Evolutionary conservation across 2,888 invertebrate species (phyloP).

Genomic region (Drosophila lacicola): DNA sequence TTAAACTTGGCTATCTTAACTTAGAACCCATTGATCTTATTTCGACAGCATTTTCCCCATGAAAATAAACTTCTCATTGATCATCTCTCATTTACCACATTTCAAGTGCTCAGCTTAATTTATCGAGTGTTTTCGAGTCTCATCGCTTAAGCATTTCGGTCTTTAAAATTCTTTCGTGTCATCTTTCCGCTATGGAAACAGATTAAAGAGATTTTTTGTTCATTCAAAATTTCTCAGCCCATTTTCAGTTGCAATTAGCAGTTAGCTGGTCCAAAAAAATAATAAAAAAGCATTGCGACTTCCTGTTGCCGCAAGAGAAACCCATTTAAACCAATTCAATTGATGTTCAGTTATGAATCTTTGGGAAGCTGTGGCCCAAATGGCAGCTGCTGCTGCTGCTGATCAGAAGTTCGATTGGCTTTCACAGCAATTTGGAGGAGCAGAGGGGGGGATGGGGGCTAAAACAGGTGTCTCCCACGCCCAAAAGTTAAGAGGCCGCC

Average conservation of each 20-base stretch:
- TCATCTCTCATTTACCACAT: constrained; percentile 10
- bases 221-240: constrained; percentile 12
- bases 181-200: constrained; percentile 45
- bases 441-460: not conserved
- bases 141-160: constrained; percentile 8
- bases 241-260: constrained; percentile 43
- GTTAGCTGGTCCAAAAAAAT: constrained; percentile 11
- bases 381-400: constrained; percentile 4
- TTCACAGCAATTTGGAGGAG: constrained; percentile 11
- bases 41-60: too few species aligned
- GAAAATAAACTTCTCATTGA: not conserved
- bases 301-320: constrained; percentile 40
- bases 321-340: constrained; percentile 28
- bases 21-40: too few species aligned
- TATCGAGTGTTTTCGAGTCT: not conserved
- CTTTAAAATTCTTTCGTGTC: constrained; percentile 28
- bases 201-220: constrained; percentile 29
- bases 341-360: constrained; percentile 36
- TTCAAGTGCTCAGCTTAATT: constrained; percentile 2
- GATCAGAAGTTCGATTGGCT: constrained; percentile 33
- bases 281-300: constrained; percentile 28
- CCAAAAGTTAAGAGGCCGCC: constrained; percentile 30
- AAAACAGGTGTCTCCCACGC: constrained; percentile 56
- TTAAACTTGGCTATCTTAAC: too few species aligned
- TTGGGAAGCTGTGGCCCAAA: not conserved